phyloP scores from a whole-genome alignment of 2,797 vertebrate genomes.

The Lacerta agilis region DNA sequence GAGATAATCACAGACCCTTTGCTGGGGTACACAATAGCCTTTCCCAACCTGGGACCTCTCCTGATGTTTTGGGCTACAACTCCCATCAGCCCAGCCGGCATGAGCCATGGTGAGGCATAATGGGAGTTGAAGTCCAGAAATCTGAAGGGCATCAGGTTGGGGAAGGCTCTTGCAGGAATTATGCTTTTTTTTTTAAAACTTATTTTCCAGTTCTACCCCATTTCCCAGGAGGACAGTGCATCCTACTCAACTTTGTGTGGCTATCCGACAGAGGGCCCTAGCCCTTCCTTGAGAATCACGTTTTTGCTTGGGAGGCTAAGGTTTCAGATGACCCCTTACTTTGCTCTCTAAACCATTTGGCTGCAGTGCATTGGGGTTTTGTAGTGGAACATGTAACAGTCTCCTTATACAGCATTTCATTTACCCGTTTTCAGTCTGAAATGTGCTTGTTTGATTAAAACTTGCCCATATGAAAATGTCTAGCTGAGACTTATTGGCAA shows the following conservation, averaged over 20 bases:
- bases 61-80: too few species aligned
- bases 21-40: neutral
- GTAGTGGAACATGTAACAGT: neutral
- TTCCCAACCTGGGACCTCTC: neutral
- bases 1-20: too few species aligned
- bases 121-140: too few species aligned
- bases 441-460: neutral
- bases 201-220: too few species aligned
- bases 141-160: too few species aligned
- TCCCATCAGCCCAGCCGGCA: too few species aligned
- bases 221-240: neutral
- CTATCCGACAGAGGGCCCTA: neutral
- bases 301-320: neutral
- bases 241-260: neutral
- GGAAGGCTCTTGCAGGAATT: neutral
- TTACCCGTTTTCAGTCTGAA: neutral
- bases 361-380: neutral
- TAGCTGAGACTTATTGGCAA: neutral
- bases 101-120: too few species aligned
- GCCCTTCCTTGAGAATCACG: neutral
- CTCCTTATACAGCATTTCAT: conserved; percentile 5
- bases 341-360: conserved; percentile 23
- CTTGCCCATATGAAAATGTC: neutral
- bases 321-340: conserved; percentile 1
- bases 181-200: neutral